A percentile compares a stretch with the other conserved stretches of the same genome.
Conservation (phyloP, 2,888 invertebrate species). For the Hypsopygia costalis region DNA sequence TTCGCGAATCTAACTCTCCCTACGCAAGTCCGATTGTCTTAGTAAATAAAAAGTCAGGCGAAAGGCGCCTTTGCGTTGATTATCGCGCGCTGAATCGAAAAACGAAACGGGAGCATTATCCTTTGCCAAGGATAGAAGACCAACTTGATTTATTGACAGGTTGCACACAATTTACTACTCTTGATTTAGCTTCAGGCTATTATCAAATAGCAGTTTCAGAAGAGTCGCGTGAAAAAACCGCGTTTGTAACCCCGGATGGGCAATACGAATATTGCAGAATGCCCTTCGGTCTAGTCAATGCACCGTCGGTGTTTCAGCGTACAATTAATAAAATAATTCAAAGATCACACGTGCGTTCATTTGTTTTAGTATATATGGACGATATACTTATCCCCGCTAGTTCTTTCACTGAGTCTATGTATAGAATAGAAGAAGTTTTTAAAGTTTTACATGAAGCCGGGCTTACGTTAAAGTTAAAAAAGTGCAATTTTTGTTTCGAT, state of each 20-base stretch:
- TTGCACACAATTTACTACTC: constrained; percentile 13
- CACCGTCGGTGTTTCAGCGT: constrained; percentile 24
- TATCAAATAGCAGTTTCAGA: constrained; percentile 27
- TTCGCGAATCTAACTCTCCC: constrained; percentile 17
- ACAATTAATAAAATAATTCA: constrained; percentile 22
- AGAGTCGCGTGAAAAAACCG: constrained; percentile 21
- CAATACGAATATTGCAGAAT: constrained; percentile 23
- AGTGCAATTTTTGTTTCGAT: constrained; percentile 27
- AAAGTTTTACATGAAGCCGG: constrained; percentile 9
- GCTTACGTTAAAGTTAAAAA: constrained; percentile 24
- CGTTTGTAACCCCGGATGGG: constrained; percentile 26
- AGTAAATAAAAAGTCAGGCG: constrained; percentile 26
- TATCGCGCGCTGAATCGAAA: constrained; percentile 21
- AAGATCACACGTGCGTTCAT: too few species aligned
- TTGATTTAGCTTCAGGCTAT: constrained; percentile 24
- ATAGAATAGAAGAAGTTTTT: constrained; percentile 16
- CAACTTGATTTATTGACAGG: constrained; percentile 22
- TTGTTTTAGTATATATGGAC: constrained; percentile 26
- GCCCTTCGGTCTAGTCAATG: constrained; percentile 28
- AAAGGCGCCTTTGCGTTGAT: constrained; percentile 21
- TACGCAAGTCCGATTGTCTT: constrained; percentile 25
- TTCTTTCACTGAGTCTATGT: constrained; percentile 17
- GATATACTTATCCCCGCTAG: constrained; percentile 23
- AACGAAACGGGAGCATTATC: constrained; percentile 19
- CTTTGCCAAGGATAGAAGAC: constrained; percentile 23